phyloP scores from a whole-genome alignment of 1,140 invertebrate species.

The Trichomalopsis sarcophagae region DNA sequence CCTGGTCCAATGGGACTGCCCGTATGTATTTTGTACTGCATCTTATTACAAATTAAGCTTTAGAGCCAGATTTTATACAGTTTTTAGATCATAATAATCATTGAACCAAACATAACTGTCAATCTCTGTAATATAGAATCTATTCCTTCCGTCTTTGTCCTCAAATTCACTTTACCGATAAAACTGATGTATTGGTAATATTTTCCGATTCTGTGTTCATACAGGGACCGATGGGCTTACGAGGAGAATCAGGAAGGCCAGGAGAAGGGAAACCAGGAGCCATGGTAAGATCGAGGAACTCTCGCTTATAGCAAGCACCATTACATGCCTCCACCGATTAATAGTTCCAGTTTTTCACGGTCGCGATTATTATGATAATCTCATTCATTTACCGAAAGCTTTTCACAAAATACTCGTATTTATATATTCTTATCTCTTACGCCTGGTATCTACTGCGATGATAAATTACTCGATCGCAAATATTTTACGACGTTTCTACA shows the following conservation, averaged over 20 bases:
- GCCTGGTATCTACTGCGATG: background rate
- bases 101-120: too few relatives aligned
- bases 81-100: too few relatives aligned
- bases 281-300: constrained; percentile 82
- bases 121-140: too few relatives aligned
- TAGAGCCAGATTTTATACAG: too few relatives aligned
- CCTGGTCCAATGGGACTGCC: constrained; percentile 96
- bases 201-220: constrained; percentile 57
- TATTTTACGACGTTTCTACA: too few relatives aligned
- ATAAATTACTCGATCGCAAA: too few relatives aligned
- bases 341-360: constrained; percentile 56
- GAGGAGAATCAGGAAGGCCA: constrained; percentile 85
- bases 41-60: background rate
- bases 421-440: background rate
- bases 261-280: constrained; percentile 86
- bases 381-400: constrained; percentile 16
- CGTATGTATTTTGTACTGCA: constrained; percentile 79
- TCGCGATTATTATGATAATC: background rate
- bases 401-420: background rate
- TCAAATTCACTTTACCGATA: too few relatives aligned
- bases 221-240: constrained; percentile 91
- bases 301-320: constrained; percentile 71
- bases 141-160: too few relatives aligned
- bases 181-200: too few relatives aligned
- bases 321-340: constrained; percentile 69